Conservation (phyloP, 2,888 invertebrate species). For the Monochamus alternatus region DNA sequence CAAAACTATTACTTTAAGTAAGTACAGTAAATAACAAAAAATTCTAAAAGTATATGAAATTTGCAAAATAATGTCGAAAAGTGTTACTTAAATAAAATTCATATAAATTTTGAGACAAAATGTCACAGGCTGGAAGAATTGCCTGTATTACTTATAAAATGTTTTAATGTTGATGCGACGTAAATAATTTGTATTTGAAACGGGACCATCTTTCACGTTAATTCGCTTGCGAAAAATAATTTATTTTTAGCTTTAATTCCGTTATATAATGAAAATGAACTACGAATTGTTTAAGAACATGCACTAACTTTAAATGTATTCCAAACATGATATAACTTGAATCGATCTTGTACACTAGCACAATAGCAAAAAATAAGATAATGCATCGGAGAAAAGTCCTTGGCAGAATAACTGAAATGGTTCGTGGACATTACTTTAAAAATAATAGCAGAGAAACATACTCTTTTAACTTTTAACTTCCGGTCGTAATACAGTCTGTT, state of each 20-base stretch:
- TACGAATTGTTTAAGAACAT: conserved; percentile 28
- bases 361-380: background rate
- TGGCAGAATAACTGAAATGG: background rate
- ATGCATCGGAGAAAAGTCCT: background rate
- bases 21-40: no score
- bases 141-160: background rate
- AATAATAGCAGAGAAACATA: no score
- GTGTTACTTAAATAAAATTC: no score
- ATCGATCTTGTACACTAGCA: conserved; percentile 11
- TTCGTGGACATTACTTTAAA: background rate
- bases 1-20: no score
- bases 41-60: no score
- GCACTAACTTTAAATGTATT: conserved; percentile 20
- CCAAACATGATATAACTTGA: conserved; percentile 28
- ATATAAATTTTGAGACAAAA: no score
- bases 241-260: conserved; percentile 16
- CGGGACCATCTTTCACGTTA: background rate
- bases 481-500: no score
- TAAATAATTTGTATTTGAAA: conserved; percentile 15
- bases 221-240: conserved; percentile 15
- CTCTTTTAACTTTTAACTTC: no score
- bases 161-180: background rate
- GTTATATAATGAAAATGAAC: conserved; percentile 21
- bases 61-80: no score
- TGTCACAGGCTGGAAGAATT: background rate